Evolutionary conservation across 2,113 vertebrate species (phyloP), one percentile per base, ranked within the genome.

Genomic region (Polypterus bichir): DNA sequence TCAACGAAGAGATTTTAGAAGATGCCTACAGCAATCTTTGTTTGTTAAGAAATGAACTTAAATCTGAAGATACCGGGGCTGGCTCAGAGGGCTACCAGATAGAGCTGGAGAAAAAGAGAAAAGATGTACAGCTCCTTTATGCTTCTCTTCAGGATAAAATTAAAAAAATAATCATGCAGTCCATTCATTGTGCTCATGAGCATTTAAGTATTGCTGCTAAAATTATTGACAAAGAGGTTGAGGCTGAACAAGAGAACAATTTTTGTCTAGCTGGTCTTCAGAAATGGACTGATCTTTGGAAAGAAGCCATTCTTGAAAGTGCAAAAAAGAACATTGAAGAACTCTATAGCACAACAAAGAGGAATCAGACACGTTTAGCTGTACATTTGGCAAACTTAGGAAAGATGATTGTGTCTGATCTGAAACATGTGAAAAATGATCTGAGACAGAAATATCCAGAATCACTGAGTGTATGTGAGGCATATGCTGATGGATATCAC

Each of bases 101-200:
- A 3, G 79, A 66, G 61, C 68, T 71, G 9, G 69, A 56, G 3
- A 69, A 73, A 7, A 81, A 73, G 44, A 77, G 66, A 65, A 85
- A 63, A 66, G 87, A 89, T 3, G 56, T 88, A 51, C 77, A 83
- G 62, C 68, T 87, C 45, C 80, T 83, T 10, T 87, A 85, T 48
- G 80, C 76, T 8, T 72, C 66, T 3, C 65, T 89, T 49, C 68
- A 64, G 0, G 70, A 64, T 0, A 8, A 47, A 1, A 79, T 88
- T 6, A 11, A 61, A 2, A 74, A 55, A 61, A 83, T 81, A 1
- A 66, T 88, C 66, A 70, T 71, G 10, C 59, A 63, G 0, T 46
- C 61, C 64, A 1, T 55, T 64, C 2, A 48, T 77, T n/a, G 69
- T 27, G 27, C 83, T 47, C 5, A 62, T 0, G 61, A 60, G 1